Conservation (phyloP, 1,140 invertebrate genomes). For the Apis florea region DNA sequence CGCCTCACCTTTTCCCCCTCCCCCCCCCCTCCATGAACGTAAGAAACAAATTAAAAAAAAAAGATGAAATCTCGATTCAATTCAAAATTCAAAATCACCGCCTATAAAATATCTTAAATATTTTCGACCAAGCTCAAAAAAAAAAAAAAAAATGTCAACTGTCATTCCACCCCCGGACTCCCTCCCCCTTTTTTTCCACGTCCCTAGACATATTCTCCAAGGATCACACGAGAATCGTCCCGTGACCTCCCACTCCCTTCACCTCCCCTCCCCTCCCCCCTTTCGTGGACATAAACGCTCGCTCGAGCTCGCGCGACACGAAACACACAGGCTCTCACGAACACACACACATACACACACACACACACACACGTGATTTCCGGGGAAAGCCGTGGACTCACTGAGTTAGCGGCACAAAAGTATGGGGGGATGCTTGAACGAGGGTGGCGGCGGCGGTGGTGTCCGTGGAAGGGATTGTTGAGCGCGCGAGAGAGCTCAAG, state of each 20-base stretch:
- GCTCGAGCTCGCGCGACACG: constrained; percentile 27
- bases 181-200: no score
- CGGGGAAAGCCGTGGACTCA: constrained; percentile 36
- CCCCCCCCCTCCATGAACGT: no score
- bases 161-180: neutral
- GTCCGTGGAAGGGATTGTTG: neutral
- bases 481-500: constrained; percentile 5
- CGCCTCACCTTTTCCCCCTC: no score
- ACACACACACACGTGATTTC: constrained; percentile 36
- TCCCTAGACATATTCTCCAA: neutral
- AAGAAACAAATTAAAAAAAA: no score
- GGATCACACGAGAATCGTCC: neutral
- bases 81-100: no score
- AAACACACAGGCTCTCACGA: constrained; percentile 25
- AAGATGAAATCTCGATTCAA: no score
- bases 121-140: no score
- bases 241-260: neutral
- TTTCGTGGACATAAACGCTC: constrained; percentile 6
- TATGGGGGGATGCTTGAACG: constrained; percentile 46
- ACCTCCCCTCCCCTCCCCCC: neutral
- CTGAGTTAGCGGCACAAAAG: constrained; percentile 58
- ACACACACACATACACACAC: constrained; percentile 27
- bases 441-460: constrained; percentile 9
- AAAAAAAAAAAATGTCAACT: no score
- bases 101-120: no score